Percentiles rank a stretch among this genome's conserved stretches.
Conservation (phyloP, 2,113 vertebrate species). For the Poicephalus gulielmi region DNA sequence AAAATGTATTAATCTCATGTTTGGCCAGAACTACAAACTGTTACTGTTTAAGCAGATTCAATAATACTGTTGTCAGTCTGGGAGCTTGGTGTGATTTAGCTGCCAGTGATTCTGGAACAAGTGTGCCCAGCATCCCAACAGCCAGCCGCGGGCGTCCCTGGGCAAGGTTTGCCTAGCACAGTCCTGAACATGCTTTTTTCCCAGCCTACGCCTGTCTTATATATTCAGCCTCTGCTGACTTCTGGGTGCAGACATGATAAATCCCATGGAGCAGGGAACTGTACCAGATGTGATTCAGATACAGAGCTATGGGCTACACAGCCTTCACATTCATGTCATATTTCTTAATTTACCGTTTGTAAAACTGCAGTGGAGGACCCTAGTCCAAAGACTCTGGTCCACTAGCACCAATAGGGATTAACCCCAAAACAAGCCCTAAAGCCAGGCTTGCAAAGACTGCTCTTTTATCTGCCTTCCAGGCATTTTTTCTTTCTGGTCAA, state of each 20-base stretch:
- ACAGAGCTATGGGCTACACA: background rate
- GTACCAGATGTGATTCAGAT: rapidly evolving
- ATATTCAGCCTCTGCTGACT: background rate
- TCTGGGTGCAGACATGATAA: background rate
- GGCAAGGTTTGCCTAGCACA: background rate
- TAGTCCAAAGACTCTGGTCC: background rate
- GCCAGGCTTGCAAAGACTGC: background rate
- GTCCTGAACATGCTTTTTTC: background rate
- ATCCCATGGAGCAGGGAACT: background rate
- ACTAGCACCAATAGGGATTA: background rate
- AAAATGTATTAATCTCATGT: background rate
- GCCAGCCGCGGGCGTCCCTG: background rate
- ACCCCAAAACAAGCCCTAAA: background rate
- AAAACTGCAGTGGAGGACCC: background rate
- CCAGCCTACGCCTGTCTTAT: rapidly evolving
- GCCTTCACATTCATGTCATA: background rate
- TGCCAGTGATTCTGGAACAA: background rate
- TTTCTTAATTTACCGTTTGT: background rate
- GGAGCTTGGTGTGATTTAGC: background rate
- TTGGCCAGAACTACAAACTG: background rate
- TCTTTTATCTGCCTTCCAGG: background rate
- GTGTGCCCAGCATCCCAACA: background rate
- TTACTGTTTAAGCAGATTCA: background rate
- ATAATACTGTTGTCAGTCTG: background rate
- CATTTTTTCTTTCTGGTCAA: background rate